Conservation (phyloP, 2,888 invertebrate genomes). For the Amiota communis region DNA sequence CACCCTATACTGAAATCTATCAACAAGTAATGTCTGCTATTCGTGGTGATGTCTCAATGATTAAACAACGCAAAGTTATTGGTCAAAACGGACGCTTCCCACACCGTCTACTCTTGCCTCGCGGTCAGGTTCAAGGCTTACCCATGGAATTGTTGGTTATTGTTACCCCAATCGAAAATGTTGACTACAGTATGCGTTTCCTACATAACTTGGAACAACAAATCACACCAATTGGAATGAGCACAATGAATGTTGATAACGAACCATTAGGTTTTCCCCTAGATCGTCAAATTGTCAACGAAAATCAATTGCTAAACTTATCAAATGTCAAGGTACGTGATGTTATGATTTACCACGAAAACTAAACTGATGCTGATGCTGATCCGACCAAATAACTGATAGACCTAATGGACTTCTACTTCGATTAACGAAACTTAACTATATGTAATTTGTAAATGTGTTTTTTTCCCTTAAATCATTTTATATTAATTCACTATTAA, state of each 20-base stretch:
- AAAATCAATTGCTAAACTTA: slow-evolving; percentile 48
- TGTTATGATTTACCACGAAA: slow-evolving; percentile 61
- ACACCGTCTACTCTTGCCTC: slow-evolving; percentile 78
- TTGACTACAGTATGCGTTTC: not conserved
- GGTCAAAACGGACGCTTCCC: slow-evolving; percentile 76
- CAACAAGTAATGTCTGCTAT: slow-evolving; percentile 74
- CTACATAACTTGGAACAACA: not conserved
- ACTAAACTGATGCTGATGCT: slow-evolving; percentile 37
- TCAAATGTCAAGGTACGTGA: slow-evolving; percentile 59
- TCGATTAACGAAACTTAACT: not conserved
- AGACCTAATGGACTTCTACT: not conserved
- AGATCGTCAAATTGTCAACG: slow-evolving; percentile 56
- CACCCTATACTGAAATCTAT: slow-evolving; percentile 71
- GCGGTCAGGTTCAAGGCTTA: slow-evolving; percentile 77
- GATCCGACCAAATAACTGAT: not conserved
- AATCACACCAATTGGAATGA: slow-evolving; percentile 46
- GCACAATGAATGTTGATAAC: slow-evolving; percentile 47
- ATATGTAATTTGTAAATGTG: not conserved
- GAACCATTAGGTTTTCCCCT: slow-evolving; percentile 62
- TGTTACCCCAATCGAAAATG: slow-evolving; percentile 73
- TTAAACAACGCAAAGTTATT: slow-evolving; percentile 57
- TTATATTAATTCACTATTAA: slow-evolving; percentile 39
- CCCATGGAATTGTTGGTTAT: slow-evolving; percentile 78
- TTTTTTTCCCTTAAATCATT: slow-evolving; percentile 31
- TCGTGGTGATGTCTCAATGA: slow-evolving; percentile 65